Conservation (phyloP, 2,888 invertebrate species). For the Morpho helenor region DNA sequence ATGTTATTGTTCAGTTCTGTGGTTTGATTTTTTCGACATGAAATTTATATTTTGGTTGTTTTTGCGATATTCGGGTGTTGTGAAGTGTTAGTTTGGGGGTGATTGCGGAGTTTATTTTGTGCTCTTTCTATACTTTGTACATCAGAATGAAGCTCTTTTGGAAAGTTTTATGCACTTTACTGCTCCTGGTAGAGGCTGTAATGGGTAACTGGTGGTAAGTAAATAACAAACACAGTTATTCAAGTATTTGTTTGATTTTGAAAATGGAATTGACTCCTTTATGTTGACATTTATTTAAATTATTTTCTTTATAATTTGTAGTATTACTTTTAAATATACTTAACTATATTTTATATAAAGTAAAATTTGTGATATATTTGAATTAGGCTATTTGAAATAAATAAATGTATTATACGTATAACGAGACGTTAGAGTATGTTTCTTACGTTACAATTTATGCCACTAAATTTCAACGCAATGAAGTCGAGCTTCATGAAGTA, state of each 20-base stretch:
- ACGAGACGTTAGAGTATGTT: too few species aligned
- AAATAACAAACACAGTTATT: constrained; percentile 3
- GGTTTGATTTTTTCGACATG: constrained; percentile 45
- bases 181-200: constrained; percentile 58
- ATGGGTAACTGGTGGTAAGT: constrained; percentile 73
- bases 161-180: constrained; percentile 58
- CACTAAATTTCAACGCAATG: constrained; percentile 8
- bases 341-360: too few species aligned
- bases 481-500: constrained; percentile 15
- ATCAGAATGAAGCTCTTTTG: constrained; percentile 65
- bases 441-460: neutral
- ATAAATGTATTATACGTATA: too few species aligned
- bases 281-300: too few species aligned
- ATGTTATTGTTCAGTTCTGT: constrained; percentile 48
- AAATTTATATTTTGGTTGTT: constrained; percentile 38
- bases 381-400: too few species aligned
- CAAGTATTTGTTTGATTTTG: too few species aligned
- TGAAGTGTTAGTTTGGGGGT: constrained; percentile 45
- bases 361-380: too few species aligned
- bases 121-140: constrained; percentile 40
- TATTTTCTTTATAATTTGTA: too few species aligned
- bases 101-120: constrained; percentile 28
- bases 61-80: constrained; percentile 31
- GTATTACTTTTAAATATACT: neutral
- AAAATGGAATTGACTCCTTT: too few species aligned